Percentiles rank a stretch among this genome's conserved stretches.
Evolutionary conservation across 1,140 invertebrate genomes (phyloP).

Genomic region (Drosophila cardini): DNA sequence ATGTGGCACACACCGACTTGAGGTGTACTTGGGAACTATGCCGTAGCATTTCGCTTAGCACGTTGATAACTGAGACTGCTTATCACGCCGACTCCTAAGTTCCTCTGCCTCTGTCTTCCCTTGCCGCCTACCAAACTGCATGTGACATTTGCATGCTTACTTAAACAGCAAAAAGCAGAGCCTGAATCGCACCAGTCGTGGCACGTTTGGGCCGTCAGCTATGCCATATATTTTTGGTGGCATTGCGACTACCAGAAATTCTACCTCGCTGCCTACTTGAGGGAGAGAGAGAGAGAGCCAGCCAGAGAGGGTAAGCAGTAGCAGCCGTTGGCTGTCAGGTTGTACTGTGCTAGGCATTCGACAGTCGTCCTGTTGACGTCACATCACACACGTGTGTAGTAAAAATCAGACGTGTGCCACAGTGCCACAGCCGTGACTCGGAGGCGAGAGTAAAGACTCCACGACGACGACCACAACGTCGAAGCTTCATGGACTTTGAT

Average conservation of each 20-base stretch:
- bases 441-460: conserved; percentile 1
- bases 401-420: conserved; percentile 76
- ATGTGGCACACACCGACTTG: background rate
- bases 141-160: conserved; percentile 83
- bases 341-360: conserved; percentile 46
- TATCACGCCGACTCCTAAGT: conserved; percentile 52
- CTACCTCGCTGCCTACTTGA: conserved; percentile 18
- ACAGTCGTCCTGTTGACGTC: conserved; percentile 74
- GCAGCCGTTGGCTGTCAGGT: conserved; percentile 12
- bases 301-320: too few relatives aligned
- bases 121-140: conserved; percentile 46
- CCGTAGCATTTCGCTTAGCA: conserved; percentile 36
- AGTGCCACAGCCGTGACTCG: conserved; percentile 35
- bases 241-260: conserved; percentile 19
- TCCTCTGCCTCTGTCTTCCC: background rate
- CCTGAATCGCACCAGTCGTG: conserved; percentile 36
- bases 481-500: conserved; percentile 72
- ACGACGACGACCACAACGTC: background rate
- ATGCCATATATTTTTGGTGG: conserved; percentile 51
- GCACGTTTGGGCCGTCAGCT: conserved; percentile 70
- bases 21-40: conserved; percentile 34
- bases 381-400: conserved; percentile 80
- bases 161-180: conserved; percentile 78
- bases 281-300: background rate
- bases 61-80: conserved; percentile 79